Evolutionary conservation across 92 coral and sea anemone genomes (phyloP).

Genomic region (Epizoanthus rinbou): DNA sequence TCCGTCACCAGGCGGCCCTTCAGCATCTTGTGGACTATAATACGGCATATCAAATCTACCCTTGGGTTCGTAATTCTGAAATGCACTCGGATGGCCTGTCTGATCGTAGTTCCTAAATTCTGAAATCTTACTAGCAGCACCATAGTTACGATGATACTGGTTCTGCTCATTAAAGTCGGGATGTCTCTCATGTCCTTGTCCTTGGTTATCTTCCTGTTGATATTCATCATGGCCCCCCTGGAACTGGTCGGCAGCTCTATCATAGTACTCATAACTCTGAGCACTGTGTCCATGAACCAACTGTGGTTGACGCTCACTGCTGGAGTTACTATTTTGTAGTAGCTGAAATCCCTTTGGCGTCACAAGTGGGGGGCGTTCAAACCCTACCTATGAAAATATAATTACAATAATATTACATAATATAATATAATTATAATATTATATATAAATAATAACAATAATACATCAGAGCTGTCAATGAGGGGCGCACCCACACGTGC

Average conservation of each 20-base stretch:
- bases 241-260: constrained; percentile 29
- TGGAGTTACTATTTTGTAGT: background rate
- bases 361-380: constrained; percentile 78
- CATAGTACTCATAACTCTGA: constrained; percentile 28
- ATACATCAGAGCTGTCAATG: too few species aligned
- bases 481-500: too few species aligned
- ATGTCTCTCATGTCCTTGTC: background rate
- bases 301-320: background rate
- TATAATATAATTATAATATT: too few species aligned
- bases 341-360: constrained; percentile 71
- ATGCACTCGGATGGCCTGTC: constrained; percentile 25
- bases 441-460: too few species aligned
- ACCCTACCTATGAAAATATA: constrained; percentile 38
- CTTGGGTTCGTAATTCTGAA: constrained; percentile 13
- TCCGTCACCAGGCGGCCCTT: background rate
- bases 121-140: constrained; percentile 32
- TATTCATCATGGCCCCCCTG: constrained; percentile 27
- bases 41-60: background rate
- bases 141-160: constrained; percentile 36
- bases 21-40: background rate
- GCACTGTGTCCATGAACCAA: constrained; percentile 15
- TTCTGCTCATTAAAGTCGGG: constrained; percentile 8
- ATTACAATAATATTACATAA: too few species aligned
- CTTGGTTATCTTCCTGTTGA: constrained; percentile 5
- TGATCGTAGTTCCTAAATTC: constrained; percentile 44